phyloP scores from a whole-genome alignment of 2,888 invertebrate species.

The Idaea dimidiata region DNA sequence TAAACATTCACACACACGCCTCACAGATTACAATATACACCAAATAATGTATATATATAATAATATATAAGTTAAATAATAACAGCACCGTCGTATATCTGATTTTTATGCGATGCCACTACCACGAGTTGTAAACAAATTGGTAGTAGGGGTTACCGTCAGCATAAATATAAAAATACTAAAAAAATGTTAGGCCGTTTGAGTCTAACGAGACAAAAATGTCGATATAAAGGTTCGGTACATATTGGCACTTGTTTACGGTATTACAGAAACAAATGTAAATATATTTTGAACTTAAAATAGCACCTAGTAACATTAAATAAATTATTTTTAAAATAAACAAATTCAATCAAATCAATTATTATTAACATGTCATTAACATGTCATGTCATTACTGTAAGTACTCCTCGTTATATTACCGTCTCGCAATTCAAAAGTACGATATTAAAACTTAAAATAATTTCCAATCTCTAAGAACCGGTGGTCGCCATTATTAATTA shows the following conservation, averaged over 20 bases:
- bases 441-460: not conserved
- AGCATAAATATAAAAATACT: not conserved
- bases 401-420: not conserved
- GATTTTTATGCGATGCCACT: too few relatives aligned
- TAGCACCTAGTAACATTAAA: slow-evolving; percentile 6
- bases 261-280: not conserved
- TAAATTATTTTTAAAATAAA: slow-evolving; percentile 6
- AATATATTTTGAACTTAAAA: not conserved
- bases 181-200: not conserved
- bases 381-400: not conserved
- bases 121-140: too few relatives aligned
- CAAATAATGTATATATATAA: not conserved
- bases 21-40: not conserved
- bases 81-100: not conserved
- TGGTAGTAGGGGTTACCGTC: not conserved
- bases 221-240: slow-evolving; percentile 14
- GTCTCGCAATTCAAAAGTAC: not conserved
- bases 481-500: not conserved
- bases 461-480: not conserved
- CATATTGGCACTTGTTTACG: slow-evolving; percentile 26
- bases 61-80: not conserved
- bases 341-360: not conserved
- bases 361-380: not conserved
- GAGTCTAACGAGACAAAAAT: not conserved
- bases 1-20: not conserved